Evolutionary conservation across 2,888 invertebrate genomes (phyloP).

Genomic region (Lagria hirta): DNA sequence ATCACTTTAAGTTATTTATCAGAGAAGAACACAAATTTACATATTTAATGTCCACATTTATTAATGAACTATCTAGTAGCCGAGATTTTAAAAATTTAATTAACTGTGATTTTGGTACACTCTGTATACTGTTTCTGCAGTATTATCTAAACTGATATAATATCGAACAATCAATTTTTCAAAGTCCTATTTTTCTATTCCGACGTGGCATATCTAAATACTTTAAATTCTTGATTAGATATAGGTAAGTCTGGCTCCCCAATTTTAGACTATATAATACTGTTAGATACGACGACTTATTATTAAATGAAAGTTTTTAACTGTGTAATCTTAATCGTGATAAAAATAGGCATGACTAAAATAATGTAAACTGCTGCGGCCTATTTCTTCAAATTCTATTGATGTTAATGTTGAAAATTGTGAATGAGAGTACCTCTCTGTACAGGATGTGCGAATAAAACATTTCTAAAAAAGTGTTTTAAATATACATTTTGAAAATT

Average conservation of each 20-base stretch:
- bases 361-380: constrained; percentile 25
- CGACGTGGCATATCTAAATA: constrained; percentile 19
- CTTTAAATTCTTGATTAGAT: constrained; percentile 5
- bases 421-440: constrained; percentile 23
- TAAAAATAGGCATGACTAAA: constrained; percentile 18
- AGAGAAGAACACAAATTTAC: no score
- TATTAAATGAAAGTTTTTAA: constrained; percentile 14
- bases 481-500: no score
- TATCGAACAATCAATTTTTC: constrained; percentile 13
- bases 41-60: no score
- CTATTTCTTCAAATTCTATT: constrained; percentile 22
- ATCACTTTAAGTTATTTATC: no score
- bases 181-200: constrained; percentile 17
- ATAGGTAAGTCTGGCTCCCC: neutral
- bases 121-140: no score
- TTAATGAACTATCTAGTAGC: no score
- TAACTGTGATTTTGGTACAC: no score
- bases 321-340: constrained; percentile 21
- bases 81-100: no score
- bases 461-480: no score
- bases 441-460: no score
- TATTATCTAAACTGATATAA: no score
- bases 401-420: constrained; percentile 26
- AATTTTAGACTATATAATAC: constrained; percentile 2
- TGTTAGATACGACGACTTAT: constrained; percentile 1